Percentiles rank a stretch among this genome's conserved stretches.
Evolutionary conservation across 2,888 invertebrate genomes (phyloP).

Genomic region (Drosophila meridionalis): DNA sequence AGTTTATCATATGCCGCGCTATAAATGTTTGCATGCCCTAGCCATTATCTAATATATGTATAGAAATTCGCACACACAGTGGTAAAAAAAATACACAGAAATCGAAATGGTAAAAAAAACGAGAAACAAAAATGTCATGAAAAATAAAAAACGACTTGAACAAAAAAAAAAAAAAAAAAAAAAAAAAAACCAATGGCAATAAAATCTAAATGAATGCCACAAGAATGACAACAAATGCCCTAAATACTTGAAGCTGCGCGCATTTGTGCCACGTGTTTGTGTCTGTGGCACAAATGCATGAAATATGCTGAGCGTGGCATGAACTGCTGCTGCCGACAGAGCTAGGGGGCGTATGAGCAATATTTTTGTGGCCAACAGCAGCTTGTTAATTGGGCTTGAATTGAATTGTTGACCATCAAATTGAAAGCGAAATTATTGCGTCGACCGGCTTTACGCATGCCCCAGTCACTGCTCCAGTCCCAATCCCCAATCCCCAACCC

Average conservation of each 20-base stretch:
- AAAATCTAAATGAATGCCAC: constrained; percentile 41
- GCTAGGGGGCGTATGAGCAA: constrained; percentile 33
- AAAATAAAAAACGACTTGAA: constrained; percentile 1
- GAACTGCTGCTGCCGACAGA: not conserved
- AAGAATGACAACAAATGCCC: constrained; percentile 69
- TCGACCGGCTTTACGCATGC: constrained; percentile 1
- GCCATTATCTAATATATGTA: constrained; percentile 19
- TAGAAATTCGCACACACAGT: not conserved
- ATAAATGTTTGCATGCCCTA: not conserved
- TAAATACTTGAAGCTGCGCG: constrained; percentile 59
- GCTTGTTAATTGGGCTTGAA: constrained; percentile 1
- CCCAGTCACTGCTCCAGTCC: not conserved
- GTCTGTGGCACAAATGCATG: not conserved
- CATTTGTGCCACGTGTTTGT: constrained; percentile 11
- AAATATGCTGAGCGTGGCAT: constrained; percentile 3
- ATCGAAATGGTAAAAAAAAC: constrained; percentile 46
- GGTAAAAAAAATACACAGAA: constrained; percentile 32
- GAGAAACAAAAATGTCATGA: not conserved
- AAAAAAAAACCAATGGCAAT: constrained; percentile 17
- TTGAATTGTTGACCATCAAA: constrained; percentile 47
- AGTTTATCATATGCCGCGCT: not conserved
- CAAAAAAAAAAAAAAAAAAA: constrained; percentile 13
- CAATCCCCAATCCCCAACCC: not conserved
- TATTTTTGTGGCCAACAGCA: not conserved
- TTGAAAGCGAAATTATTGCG: constrained; percentile 66